Percentiles rank a stretch among this genome's conserved stretches.
Conservation (phyloP, 2,797 vertebrate species). For the Salarias fasciatus region DNA sequence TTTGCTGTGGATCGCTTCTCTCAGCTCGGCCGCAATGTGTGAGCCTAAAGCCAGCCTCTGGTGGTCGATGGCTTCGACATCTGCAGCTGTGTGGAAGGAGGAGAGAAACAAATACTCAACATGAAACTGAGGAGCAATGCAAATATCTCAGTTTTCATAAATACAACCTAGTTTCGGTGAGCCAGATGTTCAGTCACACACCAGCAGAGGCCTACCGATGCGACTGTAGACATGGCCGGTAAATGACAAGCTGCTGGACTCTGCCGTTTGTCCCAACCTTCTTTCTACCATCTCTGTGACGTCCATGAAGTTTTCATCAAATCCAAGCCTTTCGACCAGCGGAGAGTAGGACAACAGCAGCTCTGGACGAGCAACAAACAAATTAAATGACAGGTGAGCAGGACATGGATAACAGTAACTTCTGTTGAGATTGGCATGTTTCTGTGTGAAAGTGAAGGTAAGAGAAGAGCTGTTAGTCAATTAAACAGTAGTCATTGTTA, state of each 20-base stretch:
- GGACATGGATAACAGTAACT: not conserved
- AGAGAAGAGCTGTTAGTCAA: no score
- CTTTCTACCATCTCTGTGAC: slow-evolving; percentile 86
- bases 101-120: slow-evolving; percentile 2
- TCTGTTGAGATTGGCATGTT: no score
- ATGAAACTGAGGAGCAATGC: slow-evolving; percentile 62
- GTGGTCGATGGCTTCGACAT: slow-evolving; percentile 67
- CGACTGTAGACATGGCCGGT: slow-evolving; percentile 86
- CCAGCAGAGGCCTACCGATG: slow-evolving; percentile 70
- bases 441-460: no score
- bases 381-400: slow-evolving; percentile 23
- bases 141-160: slow-evolving; percentile 58
- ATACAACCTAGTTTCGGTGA: slow-evolving; percentile 50
- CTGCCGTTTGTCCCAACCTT: slow-evolving; percentile 64
- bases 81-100: slow-evolving; percentile 66
- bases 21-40: slow-evolving; percentile 87
- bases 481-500: no score
- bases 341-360: slow-evolving; percentile 88
- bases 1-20: slow-evolving; percentile 75
- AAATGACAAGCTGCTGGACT: slow-evolving; percentile 60
- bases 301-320: slow-evolving; percentile 95
- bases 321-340: slow-evolving; percentile 90
- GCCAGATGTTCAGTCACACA: slow-evolving; percentile 34
- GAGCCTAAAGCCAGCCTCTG: slow-evolving; percentile 84
- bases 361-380: slow-evolving; percentile 72